These are phyloP conservation scores for Caenorhabditis sp. DNA, from an alignment of 2,888 invertebrate species.

Conservation along the genomic window DNA sequence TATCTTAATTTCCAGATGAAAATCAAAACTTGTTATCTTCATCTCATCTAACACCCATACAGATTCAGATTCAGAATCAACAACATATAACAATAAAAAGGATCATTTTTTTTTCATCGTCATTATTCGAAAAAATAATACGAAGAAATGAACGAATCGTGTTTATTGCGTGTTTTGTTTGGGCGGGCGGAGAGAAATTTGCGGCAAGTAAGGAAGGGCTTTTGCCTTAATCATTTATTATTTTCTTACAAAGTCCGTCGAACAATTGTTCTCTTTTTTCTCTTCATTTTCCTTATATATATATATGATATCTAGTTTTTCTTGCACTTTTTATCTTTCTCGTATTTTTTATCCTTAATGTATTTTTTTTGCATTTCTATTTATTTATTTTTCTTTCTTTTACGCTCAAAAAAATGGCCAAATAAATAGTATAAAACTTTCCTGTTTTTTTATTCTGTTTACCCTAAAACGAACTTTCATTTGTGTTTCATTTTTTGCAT, in stretches of 20 bases:
- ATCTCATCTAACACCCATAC: neutral
- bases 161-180: neutral
- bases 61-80: neutral
- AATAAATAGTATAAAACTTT: too few species aligned
- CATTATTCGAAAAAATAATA: neutral
- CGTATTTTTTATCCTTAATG: too few species aligned
- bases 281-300: neutral
- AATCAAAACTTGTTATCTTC: neutral
- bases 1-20: neutral
- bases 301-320: neutral
- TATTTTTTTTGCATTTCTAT: neutral
- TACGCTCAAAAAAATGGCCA: neutral
- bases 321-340: neutral
- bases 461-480: neutral
- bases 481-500: neutral
- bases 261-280: neutral
- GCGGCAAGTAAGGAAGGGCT: neutral
- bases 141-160: neutral
- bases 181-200: neutral
- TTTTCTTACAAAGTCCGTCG: conserved; percentile 1
- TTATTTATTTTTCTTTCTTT: neutral
- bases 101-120: neutral
- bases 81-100: neutral
- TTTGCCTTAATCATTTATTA: conserved; percentile 1
- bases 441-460: too few species aligned